Evolutionary conservation across 1,140 invertebrate species (phyloP), one percentile per base, ranked within the genome.

Genomic region (Andricus grossulariae): DNA sequence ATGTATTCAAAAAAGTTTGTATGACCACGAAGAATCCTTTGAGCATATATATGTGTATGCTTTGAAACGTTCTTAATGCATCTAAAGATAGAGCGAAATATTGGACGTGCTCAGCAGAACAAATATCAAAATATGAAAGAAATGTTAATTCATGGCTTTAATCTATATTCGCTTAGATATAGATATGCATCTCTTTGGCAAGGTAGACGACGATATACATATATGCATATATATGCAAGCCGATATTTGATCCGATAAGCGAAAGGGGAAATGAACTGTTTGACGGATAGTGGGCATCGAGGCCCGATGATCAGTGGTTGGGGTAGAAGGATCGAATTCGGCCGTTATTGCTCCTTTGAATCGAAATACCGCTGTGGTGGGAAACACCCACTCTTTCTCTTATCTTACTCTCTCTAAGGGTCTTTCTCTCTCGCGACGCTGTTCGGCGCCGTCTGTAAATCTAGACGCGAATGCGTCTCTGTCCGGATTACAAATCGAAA

Each of bases 401-500:
- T 76, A 51, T 79, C 74, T 55, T 79, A 70, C 66, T 74, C 73
- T 73, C 72, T 50, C 16, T 70, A 76, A 8, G 55, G n/a, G 57
- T 45, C 18, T 71, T 54, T 57, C 72, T 79, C 71, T 78, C 74
- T 79, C 77, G 50, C 11, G 49, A 45, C 73, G 72, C 72, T 50
- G 21, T 25, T 50, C 25, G 32, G 51, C 50, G 72, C 45, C 79
- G 71, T 76, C 81, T 82, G 80, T 85, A 85, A 87, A 85, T 86
- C 82, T 85, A 85, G 83, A 81, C 81, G 83, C 79, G 83, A 84
- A 88, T 88, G 86, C 84, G 82, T 87, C 84, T 85, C 82, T 84
- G 87, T 87, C 87, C 73, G 81, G 86, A 86, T 88, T 88, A 86
- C 86, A 88, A 88, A 88, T 88, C 87, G 85, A 86, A 87, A 87